These are phyloP conservation scores for Macrophya annulata DNA, from an alignment of 2,888 invertebrate species.

Conservation along the genomic window DNA sequence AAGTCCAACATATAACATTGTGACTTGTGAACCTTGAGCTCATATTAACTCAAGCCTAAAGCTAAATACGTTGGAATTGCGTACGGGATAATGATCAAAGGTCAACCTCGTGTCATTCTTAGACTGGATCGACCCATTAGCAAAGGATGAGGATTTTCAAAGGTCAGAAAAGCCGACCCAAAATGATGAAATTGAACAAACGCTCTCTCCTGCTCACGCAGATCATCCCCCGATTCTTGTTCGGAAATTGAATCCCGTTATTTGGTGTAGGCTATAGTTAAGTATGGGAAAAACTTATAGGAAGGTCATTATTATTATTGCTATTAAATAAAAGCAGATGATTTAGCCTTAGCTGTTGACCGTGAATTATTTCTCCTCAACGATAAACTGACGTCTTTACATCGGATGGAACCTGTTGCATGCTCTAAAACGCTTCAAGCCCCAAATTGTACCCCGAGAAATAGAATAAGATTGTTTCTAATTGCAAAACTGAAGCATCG, in stretches of 20 bases:
- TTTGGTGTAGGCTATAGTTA: not conserved
- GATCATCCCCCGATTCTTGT: not conserved
- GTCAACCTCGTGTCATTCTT: constrained; percentile 37
- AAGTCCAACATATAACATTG: not conserved
- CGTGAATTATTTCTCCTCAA: not conserved
- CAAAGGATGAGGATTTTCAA: constrained; percentile 29
- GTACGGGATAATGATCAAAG: constrained; percentile 22
- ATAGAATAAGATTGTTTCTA: not conserved
- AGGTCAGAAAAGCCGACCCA: constrained; percentile 43
- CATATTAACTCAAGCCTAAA: not conserved
- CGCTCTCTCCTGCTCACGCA: not conserved
- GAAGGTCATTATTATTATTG: not conserved
- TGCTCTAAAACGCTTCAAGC: not conserved
- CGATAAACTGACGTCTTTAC: not conserved
- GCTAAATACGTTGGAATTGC: not conserved
- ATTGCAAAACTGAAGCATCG: not conserved
- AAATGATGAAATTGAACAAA: constrained; percentile 16
- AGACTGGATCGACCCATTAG: constrained; percentile 30
- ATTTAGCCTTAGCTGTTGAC: not conserved
- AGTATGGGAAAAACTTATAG: not conserved
- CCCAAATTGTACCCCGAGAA: not conserved
- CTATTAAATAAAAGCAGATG: not conserved
- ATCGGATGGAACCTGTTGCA: constrained; percentile 43
- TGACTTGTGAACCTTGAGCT: not conserved
- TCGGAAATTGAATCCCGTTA: constrained; percentile 13